Evolutionary conservation across 2,113 vertebrate genomes (phyloP).

Genomic region (Riparia riparia): DNA sequence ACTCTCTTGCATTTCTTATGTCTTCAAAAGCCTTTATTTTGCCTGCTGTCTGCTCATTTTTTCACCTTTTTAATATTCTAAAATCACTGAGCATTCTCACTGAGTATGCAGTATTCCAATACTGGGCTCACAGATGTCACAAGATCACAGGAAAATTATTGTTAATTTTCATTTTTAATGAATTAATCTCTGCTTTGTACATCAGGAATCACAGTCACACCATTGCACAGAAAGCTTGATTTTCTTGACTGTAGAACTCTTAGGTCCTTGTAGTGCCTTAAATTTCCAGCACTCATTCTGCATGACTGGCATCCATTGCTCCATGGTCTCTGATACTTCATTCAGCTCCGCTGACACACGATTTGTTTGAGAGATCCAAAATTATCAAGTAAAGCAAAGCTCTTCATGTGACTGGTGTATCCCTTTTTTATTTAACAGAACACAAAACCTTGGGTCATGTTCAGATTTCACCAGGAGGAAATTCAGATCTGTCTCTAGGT

Average conservation of each 20-base stretch:
- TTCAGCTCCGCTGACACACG: neutral
- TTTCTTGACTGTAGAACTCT: neutral
- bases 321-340: neutral
- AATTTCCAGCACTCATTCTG: neutral
- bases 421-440: neutral
- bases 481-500: neutral
- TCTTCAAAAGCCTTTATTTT: neutral
- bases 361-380: neutral
- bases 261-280: neutral
- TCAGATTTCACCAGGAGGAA: neutral
- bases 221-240: neutral
- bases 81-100: neutral
- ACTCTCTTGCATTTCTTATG: neutral
- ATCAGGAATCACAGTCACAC: neutral
- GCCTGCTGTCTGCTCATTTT: neutral
- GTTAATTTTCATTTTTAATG: neutral
- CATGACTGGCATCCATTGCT: neutral
- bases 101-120: neutral
- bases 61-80: neutral
- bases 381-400: neutral
- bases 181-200: neutral
- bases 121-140: neutral
- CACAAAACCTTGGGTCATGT: neutral
- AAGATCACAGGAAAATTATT: neutral
- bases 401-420: neutral